These are phyloP conservation scores for Papilio dardanus DNA, from an alignment of 1,140 invertebrate species.

Conservation along the genomic window DNA sequence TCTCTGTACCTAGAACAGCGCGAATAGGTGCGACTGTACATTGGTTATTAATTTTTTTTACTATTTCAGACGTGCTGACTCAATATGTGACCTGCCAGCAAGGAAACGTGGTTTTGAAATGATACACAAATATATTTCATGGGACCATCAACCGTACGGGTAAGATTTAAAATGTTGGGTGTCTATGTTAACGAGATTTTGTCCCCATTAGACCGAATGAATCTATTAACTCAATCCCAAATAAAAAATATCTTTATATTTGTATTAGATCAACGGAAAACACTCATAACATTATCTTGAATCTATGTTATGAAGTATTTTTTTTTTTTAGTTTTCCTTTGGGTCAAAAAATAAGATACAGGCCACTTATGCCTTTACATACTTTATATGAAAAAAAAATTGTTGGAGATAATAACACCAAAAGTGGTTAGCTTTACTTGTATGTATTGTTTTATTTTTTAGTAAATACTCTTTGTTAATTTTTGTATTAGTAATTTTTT, in stretches of 20 bases:
- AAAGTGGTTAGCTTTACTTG: too few species aligned
- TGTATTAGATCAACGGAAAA: too few species aligned
- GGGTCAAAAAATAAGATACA: not conserved
- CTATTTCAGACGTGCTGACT: slow-evolving; percentile 7
- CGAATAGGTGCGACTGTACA: not conserved
- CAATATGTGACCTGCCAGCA: slow-evolving; percentile 16
- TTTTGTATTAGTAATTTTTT: too few species aligned
- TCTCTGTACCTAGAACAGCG: too few species aligned
- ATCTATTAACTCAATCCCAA: too few species aligned
- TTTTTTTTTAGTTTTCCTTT: not conserved
- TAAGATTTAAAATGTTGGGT: slow-evolving; percentile 1
- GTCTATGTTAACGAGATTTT: too few species aligned
- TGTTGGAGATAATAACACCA: too few species aligned
- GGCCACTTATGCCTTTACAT: slow-evolving; percentile 8
- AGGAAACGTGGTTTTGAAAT: slow-evolving; percentile 23
- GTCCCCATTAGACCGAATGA: too few species aligned
- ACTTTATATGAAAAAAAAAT: not conserved
- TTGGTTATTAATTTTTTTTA: not conserved
- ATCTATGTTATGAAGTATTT: not conserved
- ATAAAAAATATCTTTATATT: too few species aligned
- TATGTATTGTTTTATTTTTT: too few species aligned
- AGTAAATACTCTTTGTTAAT: too few species aligned
- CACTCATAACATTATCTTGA: too few species aligned
- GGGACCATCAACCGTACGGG: slow-evolving; percentile 9
- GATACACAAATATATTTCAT: slow-evolving; percentile 25